Evolutionary conservation across 2,113 vertebrate genomes (phyloP), one percentile per base, ranked within the genome.

Genomic region (Hypomesus transpacificus): DNA sequence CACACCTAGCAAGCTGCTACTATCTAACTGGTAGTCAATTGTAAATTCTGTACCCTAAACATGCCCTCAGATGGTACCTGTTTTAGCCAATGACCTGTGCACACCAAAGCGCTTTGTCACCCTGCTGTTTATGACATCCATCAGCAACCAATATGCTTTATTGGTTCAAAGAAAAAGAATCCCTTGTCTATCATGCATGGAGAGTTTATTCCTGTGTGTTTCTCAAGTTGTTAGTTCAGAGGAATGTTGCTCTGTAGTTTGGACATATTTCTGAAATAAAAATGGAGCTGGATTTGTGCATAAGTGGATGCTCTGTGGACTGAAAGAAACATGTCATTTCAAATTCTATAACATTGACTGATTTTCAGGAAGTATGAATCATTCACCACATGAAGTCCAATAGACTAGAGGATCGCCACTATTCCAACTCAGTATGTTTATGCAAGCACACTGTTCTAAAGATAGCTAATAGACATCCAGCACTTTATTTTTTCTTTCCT

Each of bases 391-490:
- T 65, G 70, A 84, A 69, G 81, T 46, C 9, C 39, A 46, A 13
- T 46, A 46, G 39, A 71, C 80, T 75, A 64, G 74, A 76, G 70
- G 76, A 82, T 71, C 82, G 67, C 83, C 78, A 68, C 74, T 24
- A 74, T 81, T 85, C 83, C 76, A 76, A 46, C 73, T 62, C 74
- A 75, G 76, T 75, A 74, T 89, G 81, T 90, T 89, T 85, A 77
- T 85, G 82, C 80, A 78, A 87, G 82, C 78, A 78, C 60, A 50
- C 78, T 68, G 84, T 80, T 87, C 85, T 88, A 87, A 85, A 90
- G 83, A 88, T 89, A 79, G 85, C 84, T 84, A 80, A 85, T 85
- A 88, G 86, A 89, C 88, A 81, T 85, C 75, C 82, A 78, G 80
- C 75, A 81, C 87, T 87, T 85, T 82, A 85, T 83, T 81, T 71